Percentiles rank a stretch among this genome's conserved stretches.
These are phyloP conservation scores for Drosophila fuyamai DNA, from an alignment of 1,140 invertebrate species.

Conservation along the genomic window DNA sequence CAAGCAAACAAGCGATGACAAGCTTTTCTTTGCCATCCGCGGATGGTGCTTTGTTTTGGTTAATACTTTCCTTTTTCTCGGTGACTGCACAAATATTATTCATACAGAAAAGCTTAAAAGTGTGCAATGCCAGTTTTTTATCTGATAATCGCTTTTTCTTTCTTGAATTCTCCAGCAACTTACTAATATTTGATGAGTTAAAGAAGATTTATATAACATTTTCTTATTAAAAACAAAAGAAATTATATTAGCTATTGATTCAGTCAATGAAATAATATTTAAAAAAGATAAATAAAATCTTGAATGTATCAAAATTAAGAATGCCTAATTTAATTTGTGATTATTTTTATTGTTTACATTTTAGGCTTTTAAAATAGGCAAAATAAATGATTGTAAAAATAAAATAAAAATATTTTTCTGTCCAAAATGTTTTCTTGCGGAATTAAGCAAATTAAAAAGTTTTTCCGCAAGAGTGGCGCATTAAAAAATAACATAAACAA, in stretches of 20 bases:
- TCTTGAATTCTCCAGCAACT: not conserved
- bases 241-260: too few relatives aligned
- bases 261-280: too few relatives aligned
- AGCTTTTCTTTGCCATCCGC: slow-evolving; percentile 34
- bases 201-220: too few relatives aligned
- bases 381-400: too few relatives aligned
- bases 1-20: slow-evolving; percentile 69
- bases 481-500: slow-evolving; percentile 55
- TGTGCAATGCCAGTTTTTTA: slow-evolving; percentile 19
- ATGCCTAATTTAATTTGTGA: too few relatives aligned
- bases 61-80: slow-evolving; percentile 56
- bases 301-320: too few relatives aligned
- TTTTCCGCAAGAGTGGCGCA: slow-evolving; percentile 1
- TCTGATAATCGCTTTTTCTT: not conserved
- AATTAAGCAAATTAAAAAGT: slow-evolving; percentile 1
- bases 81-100: slow-evolving; percentile 70
- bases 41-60: slow-evolving; percentile 62
- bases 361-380: too few relatives aligned
- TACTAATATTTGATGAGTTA: too few relatives aligned
- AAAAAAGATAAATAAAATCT: too few relatives aligned
- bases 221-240: not conserved
- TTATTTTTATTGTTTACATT: too few relatives aligned
- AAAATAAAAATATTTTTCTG: too few relatives aligned
- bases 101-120: slow-evolving; percentile 58
- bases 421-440: too few relatives aligned